A percentile compares a stretch with the other conserved stretches of the same genome.
Conservation (phyloP, 2,888 invertebrate species). For the Luffia ferchaultella region DNA sequence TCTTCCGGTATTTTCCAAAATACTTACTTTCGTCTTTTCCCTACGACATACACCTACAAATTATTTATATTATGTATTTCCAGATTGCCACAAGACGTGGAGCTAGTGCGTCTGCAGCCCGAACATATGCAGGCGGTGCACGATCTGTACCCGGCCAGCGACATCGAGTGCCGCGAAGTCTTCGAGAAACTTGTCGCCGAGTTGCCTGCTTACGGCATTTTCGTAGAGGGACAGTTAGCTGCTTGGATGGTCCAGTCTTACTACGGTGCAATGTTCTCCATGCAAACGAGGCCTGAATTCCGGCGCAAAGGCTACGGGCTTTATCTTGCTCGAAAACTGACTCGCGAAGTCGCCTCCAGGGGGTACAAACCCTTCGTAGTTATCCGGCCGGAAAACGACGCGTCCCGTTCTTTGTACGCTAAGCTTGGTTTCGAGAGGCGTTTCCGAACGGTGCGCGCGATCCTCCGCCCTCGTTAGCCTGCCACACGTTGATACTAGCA, state of each 20-base stretch:
- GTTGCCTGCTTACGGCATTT: constrained; percentile 84
- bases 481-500: constrained; percentile 41
- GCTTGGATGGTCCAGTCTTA: constrained; percentile 94
- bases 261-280: constrained; percentile 92
- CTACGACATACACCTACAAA: too few species aligned
- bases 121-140: constrained; percentile 85
- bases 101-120: constrained; percentile 77
- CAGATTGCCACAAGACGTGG: constrained; percentile 73
- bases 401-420: constrained; percentile 82
- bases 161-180: constrained; percentile 85
- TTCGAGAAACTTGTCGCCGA: constrained; percentile 81
- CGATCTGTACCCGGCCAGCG: constrained; percentile 87
- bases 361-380: constrained; percentile 88
- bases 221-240: constrained; percentile 77
- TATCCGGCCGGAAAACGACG: constrained; percentile 85
- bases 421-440: constrained; percentile 84
- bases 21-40: too few species aligned
- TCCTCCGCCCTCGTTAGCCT: constrained; percentile 68
- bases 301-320: constrained; percentile 80
- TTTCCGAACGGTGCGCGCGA: constrained; percentile 83
- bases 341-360: constrained; percentile 71
- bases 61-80: too few species aligned
- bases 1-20: too few species aligned
- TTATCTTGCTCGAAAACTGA: constrained; percentile 73
- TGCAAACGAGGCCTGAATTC: constrained; percentile 85